These are phyloP conservation scores for Metallyticus violacea DNA, from an alignment of 2,888 invertebrate genomes.

Conservation along the genomic window DNA sequence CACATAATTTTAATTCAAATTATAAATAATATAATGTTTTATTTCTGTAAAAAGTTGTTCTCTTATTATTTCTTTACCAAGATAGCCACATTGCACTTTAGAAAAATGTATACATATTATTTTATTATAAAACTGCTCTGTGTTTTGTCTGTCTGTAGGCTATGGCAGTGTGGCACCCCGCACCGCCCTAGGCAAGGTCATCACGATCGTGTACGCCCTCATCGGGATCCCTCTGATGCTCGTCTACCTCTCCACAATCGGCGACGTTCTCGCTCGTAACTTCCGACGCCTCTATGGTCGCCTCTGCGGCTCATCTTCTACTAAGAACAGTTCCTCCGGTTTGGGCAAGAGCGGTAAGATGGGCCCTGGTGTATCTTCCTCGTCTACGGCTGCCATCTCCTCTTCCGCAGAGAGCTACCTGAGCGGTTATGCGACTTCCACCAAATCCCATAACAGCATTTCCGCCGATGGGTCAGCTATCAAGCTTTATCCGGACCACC, in stretches of 20 bases:
- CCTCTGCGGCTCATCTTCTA: conserved; percentile 44
- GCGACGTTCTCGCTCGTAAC: conserved; percentile 77
- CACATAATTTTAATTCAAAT: too few relatives aligned
- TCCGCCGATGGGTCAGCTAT: conserved; percentile 21
- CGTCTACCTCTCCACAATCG: conserved; percentile 83
- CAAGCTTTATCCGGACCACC: conserved; percentile 21
- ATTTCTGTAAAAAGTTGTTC: too few relatives aligned
- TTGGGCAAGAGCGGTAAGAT: conserved; percentile 39
- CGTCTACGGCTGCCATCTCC: background rate
- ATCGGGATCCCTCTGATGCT: conserved; percentile 86
- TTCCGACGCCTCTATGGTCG: conserved; percentile 70
- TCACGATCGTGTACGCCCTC: conserved; percentile 80
- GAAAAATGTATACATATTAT: background rate
- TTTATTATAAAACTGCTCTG: background rate
- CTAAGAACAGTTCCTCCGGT: conserved; percentile 16
- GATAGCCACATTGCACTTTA: too few relatives aligned
- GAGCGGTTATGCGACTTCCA: conserved; percentile 18
- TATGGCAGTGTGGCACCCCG: conserved; percentile 81
- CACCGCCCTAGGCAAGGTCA: conserved; percentile 75
- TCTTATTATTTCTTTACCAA: too few relatives aligned
- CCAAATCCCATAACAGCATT: conserved; percentile 29
- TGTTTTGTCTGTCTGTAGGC: conserved; percentile 52
- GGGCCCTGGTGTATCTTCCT: background rate
- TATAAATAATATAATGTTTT: too few relatives aligned
- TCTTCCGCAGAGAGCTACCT: conserved; percentile 15